Conservation (phyloP, 1,140 invertebrate species). For the Atopsyche davidsoni region DNA sequence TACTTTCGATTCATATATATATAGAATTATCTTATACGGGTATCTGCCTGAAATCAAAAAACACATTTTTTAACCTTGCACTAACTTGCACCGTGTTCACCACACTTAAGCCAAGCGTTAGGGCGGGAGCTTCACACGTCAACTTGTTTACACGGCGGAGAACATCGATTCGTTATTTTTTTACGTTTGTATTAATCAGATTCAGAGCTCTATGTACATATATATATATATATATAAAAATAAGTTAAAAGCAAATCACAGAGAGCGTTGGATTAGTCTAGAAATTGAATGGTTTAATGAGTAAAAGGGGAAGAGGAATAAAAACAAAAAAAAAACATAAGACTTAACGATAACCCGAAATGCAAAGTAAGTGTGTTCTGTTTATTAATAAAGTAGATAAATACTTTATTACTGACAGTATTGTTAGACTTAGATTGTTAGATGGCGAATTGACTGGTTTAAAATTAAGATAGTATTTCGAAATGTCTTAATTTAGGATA, state of each 20-base stretch:
- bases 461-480: no score
- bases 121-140: slow-evolving; percentile 6
- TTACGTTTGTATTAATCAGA: background rate
- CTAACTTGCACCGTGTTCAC: slow-evolving; percentile 8
- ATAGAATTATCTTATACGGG: background rate
- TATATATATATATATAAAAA: no score
- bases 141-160: background rate
- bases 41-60: slow-evolving; percentile 19
- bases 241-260: slow-evolving; percentile 18
- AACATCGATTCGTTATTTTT: background rate
- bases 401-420: slow-evolving; percentile 1
- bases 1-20: background rate
- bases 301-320: no score
- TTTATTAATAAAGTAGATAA: no score
- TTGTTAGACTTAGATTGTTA: background rate
- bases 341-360: no score
- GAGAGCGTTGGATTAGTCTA: slow-evolving; percentile 17
- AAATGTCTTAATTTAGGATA: no score
- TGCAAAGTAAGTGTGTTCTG: no score
- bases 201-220: no score
- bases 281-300: no score
- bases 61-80: slow-evolving; percentile 13
- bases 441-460: no score
- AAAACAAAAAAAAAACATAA: no score
- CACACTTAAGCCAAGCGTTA: slow-evolving; percentile 23